Conservation (phyloP, 2,797 vertebrate genomes). For the Syngnathus acus region DNA sequence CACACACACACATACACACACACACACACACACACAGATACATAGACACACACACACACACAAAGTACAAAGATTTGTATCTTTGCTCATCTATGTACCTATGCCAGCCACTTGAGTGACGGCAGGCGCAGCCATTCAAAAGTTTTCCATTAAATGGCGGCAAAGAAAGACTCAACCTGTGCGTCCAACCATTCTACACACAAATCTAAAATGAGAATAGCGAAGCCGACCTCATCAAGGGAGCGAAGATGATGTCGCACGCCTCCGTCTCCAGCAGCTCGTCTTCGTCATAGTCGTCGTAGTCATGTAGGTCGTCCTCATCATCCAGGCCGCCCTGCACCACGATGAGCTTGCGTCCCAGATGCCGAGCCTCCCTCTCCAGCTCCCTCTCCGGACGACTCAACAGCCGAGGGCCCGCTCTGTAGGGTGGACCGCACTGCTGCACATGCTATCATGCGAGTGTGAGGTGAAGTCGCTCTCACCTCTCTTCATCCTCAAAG, state of each 20-base stretch:
- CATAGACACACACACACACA: too few relatives aligned
- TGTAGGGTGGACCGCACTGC: neutral
- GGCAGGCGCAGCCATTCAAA: neutral
- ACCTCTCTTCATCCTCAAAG: neutral
- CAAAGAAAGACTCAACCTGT: neutral
- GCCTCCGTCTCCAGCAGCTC: constrained; percentile 76
- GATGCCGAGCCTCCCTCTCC: constrained; percentile 65
- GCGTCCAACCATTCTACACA: neutral
- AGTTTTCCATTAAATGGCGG: neutral
- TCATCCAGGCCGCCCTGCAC: constrained; percentile 70
- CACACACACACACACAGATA: constrained; percentile 11
- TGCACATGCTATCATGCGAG: neutral
- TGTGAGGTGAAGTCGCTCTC: neutral
- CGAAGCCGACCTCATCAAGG: constrained; percentile 73
- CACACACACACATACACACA: too few relatives aligned
- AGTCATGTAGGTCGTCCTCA: constrained; percentile 68
- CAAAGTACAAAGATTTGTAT: neutral
- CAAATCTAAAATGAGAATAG: neutral
- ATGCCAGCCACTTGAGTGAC: neutral
- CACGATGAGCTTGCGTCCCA: constrained; percentile 74
- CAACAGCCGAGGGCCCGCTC: neutral
- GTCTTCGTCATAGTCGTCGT: constrained; percentile 72
- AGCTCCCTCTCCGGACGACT: constrained; percentile 40
- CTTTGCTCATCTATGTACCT: neutral
- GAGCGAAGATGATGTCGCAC: constrained; percentile 73